phyloP scores from a whole-genome alignment of 2,888 invertebrate species.

The Actias luna region DNA sequence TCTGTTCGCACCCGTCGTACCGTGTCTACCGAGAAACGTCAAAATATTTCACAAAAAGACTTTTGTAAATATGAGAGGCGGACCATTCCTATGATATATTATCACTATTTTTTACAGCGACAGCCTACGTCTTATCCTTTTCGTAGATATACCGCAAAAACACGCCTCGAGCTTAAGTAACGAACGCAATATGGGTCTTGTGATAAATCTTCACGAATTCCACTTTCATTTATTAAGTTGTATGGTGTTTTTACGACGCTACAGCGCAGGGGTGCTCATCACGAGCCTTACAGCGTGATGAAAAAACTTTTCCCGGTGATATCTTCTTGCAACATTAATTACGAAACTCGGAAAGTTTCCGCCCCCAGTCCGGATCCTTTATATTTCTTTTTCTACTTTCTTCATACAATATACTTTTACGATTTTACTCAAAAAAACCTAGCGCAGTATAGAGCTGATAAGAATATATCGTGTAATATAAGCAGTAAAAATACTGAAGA shows the following conservation, averaged over 20 bases:
- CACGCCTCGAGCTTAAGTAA: conserved; percentile 56
- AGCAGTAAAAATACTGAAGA: conserved; percentile 70
- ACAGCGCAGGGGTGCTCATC: conserved; percentile 75
- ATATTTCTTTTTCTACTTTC: conserved; percentile 52
- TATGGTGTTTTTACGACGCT: conserved; percentile 76
- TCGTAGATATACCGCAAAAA: conserved; percentile 54
- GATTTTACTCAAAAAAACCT: conserved; percentile 59
- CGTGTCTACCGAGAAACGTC: conserved; percentile 71
- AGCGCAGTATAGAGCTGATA: conserved; percentile 61
- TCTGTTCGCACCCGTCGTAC: conserved; percentile 37
- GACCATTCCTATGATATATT: conserved; percentile 59
- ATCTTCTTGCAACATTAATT: conserved; percentile 79
- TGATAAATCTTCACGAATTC: conserved; percentile 78
- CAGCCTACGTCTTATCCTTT: conserved; percentile 41
- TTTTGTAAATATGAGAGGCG: conserved; percentile 60
- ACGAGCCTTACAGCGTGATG: conserved; percentile 67
- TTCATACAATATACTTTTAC: conserved; percentile 60
- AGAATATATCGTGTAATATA: conserved; percentile 71
- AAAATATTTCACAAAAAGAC: conserved; percentile 71
- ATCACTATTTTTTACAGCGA: conserved; percentile 64
- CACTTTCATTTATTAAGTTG: conserved; percentile 81
- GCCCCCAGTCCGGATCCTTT: conserved; percentile 42
- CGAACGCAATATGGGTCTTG: conserved; percentile 67
- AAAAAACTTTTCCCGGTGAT: conserved; percentile 76
- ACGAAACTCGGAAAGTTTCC: conserved; percentile 63